phyloP scores from a whole-genome alignment of 2,888 invertebrate genomes.

The Cerastis leucographa region DNA sequence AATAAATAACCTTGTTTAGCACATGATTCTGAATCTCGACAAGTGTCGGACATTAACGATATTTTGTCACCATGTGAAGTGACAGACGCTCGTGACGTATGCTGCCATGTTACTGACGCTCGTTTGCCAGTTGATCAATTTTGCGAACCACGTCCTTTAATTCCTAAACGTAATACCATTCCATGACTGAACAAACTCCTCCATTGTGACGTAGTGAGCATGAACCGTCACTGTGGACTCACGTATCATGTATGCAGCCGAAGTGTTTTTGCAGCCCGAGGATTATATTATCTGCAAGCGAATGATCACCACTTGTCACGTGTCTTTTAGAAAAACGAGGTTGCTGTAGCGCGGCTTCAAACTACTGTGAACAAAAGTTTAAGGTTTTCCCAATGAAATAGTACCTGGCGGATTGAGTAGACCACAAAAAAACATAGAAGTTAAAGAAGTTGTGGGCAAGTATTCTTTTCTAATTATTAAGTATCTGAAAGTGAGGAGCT shows the following conservation, averaged over 20 bases:
- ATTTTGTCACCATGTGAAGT: not conserved
- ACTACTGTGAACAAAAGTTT: not conserved
- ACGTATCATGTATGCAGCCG: not conserved
- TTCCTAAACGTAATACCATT: not conserved
- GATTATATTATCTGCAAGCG: slow-evolving; percentile 9
- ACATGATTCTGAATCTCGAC: not conserved
- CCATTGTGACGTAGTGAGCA: not conserved
- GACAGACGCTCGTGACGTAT: not conserved
- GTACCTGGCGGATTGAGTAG: not conserved
- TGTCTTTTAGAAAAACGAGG: not conserved
- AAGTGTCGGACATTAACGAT: not conserved
- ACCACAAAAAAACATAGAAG: not conserved
- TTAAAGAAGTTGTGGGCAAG: not conserved
- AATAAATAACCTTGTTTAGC: not conserved
- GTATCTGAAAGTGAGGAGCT: not conserved
- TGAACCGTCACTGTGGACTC: not conserved
- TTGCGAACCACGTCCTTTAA: not conserved
- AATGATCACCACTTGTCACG: not conserved
- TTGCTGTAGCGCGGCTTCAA: not conserved
- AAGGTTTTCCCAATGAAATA: not conserved
- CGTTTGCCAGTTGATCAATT: not conserved
- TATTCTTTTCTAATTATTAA: not conserved
- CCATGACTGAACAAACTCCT: not conserved
- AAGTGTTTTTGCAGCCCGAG: slow-evolving; percentile 36
- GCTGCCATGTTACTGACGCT: not conserved